phyloP scores from a whole-genome alignment of 2,888 invertebrate species.

The Fragum sueziense region DNA sequence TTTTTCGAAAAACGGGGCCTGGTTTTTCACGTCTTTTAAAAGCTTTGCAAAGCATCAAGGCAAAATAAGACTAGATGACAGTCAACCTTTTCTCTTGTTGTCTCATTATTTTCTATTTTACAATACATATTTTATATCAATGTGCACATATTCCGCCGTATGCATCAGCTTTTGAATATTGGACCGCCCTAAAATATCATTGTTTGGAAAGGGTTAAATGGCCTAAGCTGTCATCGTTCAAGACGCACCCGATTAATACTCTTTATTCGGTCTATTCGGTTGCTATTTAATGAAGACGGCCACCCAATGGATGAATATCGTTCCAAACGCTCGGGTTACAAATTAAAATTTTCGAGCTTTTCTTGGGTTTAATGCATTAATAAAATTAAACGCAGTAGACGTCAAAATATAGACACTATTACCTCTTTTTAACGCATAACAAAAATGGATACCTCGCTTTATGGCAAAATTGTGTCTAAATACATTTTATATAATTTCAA shows the following conservation, averaged over 20 bases:
- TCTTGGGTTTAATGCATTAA: constrained; percentile 19
- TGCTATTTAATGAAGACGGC: constrained; percentile 21
- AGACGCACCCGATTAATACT: background rate
- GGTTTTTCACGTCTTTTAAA: too few relatives aligned
- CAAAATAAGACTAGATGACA: too few relatives aligned
- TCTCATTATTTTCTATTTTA: too few relatives aligned
- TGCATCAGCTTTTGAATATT: too few relatives aligned
- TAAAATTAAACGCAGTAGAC: constrained; percentile 21
- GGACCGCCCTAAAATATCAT: too few relatives aligned
- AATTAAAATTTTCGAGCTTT: constrained; percentile 22
- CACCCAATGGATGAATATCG: constrained; percentile 17
- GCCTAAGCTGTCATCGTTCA: constrained; percentile 14
- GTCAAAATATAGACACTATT: background rate
- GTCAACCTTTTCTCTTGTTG: too few relatives aligned
- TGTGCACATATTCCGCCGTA: too few relatives aligned
- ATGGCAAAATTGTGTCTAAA: background rate
- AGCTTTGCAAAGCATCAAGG: too few relatives aligned
- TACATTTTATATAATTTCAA: background rate
- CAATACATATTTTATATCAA: too few relatives aligned
- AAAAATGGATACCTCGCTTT: background rate
- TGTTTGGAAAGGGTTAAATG: background rate
- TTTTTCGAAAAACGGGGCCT: too few relatives aligned
- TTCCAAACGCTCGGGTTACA: constrained; percentile 15
- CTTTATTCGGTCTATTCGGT: constrained; percentile 17
- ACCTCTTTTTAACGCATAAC: background rate